Conservation (phyloP, 2,888 invertebrate genomes). For the Germaria angustata region DNA sequence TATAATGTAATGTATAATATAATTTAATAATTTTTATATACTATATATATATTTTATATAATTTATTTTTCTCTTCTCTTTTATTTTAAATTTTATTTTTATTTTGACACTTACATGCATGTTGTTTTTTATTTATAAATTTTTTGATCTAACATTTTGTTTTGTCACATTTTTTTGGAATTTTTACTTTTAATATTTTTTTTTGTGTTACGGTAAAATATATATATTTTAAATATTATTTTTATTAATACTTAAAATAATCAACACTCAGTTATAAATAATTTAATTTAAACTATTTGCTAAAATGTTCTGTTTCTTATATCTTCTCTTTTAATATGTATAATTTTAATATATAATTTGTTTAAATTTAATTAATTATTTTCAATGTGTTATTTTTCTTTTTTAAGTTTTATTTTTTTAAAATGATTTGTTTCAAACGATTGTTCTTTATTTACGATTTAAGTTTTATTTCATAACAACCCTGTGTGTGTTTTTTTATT, state of each 20-base stretch:
- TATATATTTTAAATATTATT: constrained; percentile 11
- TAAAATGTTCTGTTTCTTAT: constrained; percentile 57
- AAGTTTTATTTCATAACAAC: constrained; percentile 68
- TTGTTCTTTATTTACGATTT: constrained; percentile 68
- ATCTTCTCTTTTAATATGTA: constrained; percentile 59
- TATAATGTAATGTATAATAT: constrained; percentile 52
- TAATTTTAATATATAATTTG: constrained; percentile 63
- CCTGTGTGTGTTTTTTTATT: constrained; percentile 62
- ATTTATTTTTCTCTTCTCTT: constrained; percentile 61
- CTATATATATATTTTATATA: constrained; percentile 39
- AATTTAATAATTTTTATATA: constrained; percentile 45
- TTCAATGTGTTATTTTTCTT: constrained; percentile 34
- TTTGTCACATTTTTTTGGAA: constrained; percentile 34
- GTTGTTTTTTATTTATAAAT: constrained; percentile 53
- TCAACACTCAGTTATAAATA: constrained; percentile 64
- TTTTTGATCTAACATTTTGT: constrained; percentile 57
- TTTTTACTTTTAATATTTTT: neutral
- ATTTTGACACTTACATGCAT: constrained; percentile 66
- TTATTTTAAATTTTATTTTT: constrained; percentile 55
- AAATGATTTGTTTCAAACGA: constrained; percentile 70
- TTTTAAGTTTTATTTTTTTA: constrained; percentile 35
- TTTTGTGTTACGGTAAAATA: constrained; percentile 40
- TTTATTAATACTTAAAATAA: constrained; percentile 59
- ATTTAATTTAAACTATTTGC: constrained; percentile 60
- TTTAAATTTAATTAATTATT: constrained; percentile 51